Evolutionary conservation across 2,888 invertebrate species (phyloP).

Genomic region (Ophioninae sp.): DNA sequence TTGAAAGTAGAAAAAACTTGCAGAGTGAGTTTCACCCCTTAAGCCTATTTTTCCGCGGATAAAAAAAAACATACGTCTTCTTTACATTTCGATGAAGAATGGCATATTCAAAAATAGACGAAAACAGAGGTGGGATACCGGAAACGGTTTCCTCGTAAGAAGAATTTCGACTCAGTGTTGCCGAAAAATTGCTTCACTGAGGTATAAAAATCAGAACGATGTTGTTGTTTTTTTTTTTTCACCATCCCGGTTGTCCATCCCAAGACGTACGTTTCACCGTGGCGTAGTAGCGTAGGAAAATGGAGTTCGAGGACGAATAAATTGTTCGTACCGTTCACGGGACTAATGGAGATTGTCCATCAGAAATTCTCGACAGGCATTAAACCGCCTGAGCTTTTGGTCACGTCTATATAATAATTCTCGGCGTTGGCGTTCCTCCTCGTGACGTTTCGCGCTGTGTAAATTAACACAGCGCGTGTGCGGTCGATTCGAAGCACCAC

Average conservation of each 20-base stretch:
- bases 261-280: slow-evolving; percentile 13
- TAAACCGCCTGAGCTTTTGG: slow-evolving; percentile 56
- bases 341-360: slow-evolving; percentile 64
- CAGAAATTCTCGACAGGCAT: slow-evolving; percentile 61
- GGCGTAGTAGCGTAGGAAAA: slow-evolving; percentile 32
- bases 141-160: too few species aligned
- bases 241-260: neutral
- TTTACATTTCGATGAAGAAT: too few species aligned
- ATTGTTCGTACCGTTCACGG: slow-evolving; percentile 56
- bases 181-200: neutral
- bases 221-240: neutral
- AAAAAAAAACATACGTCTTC: too few species aligned
- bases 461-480: neutral
- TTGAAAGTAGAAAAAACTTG: too few species aligned
- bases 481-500: slow-evolving; percentile 31
- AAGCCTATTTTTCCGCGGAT: too few species aligned
- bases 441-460: neutral
- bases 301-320: slow-evolving; percentile 60
- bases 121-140: too few species aligned
- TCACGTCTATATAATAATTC: slow-evolving; percentile 56
- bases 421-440: slow-evolving; percentile 32
- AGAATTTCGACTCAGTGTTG: neutral
- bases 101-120: too few species aligned
- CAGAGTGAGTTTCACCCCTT: too few species aligned
- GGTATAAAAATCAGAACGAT: neutral